Percentiles rank a stretch among this genome's conserved stretches.
phyloP scores from a whole-genome alignment of 2,113 vertebrate species.

The Hucho hucho region DNA sequence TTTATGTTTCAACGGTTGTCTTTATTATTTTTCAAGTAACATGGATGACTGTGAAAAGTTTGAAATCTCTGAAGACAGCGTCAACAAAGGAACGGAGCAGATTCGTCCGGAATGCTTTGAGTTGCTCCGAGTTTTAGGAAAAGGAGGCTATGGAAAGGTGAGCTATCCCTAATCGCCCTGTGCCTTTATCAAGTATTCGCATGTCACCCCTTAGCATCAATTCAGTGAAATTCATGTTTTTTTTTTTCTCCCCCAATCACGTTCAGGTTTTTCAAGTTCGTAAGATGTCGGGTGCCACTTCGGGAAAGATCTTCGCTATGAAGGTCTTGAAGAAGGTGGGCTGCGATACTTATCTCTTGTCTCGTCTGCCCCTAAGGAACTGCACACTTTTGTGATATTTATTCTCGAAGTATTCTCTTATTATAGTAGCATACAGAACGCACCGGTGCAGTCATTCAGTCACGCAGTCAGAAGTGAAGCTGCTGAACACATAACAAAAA shows the following conservation, averaged over 20 bases:
- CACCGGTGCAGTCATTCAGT: constrained; percentile 15
- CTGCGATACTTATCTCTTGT: background rate
- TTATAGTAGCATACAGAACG: background rate
- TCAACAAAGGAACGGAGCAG: constrained; percentile 97
- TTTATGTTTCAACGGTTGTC: background rate
- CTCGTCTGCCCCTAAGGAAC: background rate
- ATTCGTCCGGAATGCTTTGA: constrained; percentile 98
- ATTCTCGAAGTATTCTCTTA: too few species aligned
- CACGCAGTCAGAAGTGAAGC: constrained; percentile 6
- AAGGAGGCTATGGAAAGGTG: constrained; percentile 99
- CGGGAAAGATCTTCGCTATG: constrained; percentile 98
- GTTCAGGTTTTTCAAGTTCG: constrained; percentile 94
- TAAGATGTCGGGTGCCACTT: constrained; percentile 90
- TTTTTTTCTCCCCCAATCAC: background rate
- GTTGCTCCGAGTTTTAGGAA: constrained; percentile 92
- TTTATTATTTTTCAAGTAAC: constrained; percentile 72
- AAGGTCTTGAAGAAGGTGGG: constrained; percentile 98
- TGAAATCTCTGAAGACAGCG: constrained; percentile 97
- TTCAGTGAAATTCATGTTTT: background rate
- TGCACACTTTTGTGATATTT: background rate
- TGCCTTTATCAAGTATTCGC: background rate
- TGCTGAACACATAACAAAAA: constrained; percentile 25
- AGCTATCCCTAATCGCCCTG: constrained; percentile 36
- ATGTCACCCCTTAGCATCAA: background rate
- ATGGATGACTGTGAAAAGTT: constrained; percentile 99